Percentiles rank a stretch among this genome's conserved stretches.
These are phyloP conservation scores for Globodera rostochiensis DNA, from an alignment of 1,140 invertebrate genomes.

Conservation along the genomic window DNA sequence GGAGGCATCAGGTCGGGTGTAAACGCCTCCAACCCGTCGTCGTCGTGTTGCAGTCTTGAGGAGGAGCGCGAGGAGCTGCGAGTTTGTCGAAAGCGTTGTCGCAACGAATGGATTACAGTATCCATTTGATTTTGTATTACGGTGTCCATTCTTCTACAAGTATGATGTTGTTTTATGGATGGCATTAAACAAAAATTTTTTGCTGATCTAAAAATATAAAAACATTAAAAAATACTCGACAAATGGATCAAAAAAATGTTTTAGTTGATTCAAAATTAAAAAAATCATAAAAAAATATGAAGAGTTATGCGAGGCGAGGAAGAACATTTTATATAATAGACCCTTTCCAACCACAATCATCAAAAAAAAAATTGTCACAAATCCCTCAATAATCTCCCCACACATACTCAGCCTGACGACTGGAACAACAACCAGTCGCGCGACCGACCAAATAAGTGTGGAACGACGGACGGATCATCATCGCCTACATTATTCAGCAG, in stretches of 20 bases:
- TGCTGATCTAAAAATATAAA: no score
- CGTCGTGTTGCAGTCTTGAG: background rate
- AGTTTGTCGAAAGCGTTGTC: background rate
- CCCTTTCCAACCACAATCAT: background rate
- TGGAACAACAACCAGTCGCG: slow-evolving; percentile 3
- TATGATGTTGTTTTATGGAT: no score
- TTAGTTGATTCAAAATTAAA: no score
- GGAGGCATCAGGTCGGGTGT: background rate
- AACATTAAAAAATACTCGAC: no score
- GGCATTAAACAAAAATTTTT: no score
- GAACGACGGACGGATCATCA: background rate
- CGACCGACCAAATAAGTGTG: background rate
- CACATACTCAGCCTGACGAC: background rate
- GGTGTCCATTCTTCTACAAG: background rate
- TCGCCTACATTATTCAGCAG: background rate
- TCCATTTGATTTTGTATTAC: slow-evolving; percentile 10
- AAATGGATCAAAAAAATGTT: no score
- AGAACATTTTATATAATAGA: no score
- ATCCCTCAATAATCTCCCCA: background rate
- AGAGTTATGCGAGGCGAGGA: no score
- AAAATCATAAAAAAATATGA: no score
- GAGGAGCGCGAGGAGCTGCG: background rate
- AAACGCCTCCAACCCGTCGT: background rate
- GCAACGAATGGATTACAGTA: slow-evolving; percentile 1
- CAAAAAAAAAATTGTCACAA: background rate